Evolutionary conservation across 2,113 vertebrate genomes (phyloP).

Genomic region (Apteryx owenii): DNA sequence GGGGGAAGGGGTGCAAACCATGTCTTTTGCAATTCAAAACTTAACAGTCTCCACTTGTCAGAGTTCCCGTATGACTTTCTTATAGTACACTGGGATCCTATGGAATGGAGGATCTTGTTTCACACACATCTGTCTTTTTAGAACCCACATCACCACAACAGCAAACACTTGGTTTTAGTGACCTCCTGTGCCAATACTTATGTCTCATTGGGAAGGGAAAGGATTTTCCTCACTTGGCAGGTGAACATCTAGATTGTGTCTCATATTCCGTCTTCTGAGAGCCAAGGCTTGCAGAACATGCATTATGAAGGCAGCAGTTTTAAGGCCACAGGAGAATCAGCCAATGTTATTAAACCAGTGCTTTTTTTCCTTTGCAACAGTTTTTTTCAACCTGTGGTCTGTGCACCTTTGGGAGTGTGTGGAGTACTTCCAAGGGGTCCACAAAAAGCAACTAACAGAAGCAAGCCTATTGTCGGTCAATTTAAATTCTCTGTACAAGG

Average conservation of each 20-base stretch:
- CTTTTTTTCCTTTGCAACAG: not conserved
- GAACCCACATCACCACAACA: not conserved
- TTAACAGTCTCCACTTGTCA: not conserved
- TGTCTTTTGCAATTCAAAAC: not conserved
- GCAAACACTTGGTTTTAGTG: conserved; percentile 50
- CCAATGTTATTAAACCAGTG: not conserved
- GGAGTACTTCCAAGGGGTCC: not conserved
- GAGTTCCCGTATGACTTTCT: not conserved
- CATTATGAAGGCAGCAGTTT: not conserved
- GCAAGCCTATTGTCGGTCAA: not conserved
- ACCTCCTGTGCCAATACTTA: conserved; percentile 29
- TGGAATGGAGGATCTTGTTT: conserved; percentile 37
- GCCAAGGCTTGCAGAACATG: not conserved
- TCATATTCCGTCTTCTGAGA: conserved; percentile 10
- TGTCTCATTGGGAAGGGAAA: conserved; percentile 8
- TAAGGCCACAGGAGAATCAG: not conserved
- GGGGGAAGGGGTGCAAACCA: not conserved
- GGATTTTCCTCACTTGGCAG: conserved; percentile 53
- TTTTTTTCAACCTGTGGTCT: conserved; percentile 19
- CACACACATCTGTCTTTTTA: conserved; percentile 55
- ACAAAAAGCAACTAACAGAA: conserved; percentile 16
- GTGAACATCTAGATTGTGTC: conserved; percentile 22
- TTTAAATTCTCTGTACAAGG: not conserved
- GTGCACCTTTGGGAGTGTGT: not conserved
- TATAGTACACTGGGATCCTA: not conserved